A percentile compares a stretch with the other conserved stretches of the same genome.
phyloP scores from a whole-genome alignment of 1,140 invertebrate species.

The Lamellibrachia luymesi region DNA sequence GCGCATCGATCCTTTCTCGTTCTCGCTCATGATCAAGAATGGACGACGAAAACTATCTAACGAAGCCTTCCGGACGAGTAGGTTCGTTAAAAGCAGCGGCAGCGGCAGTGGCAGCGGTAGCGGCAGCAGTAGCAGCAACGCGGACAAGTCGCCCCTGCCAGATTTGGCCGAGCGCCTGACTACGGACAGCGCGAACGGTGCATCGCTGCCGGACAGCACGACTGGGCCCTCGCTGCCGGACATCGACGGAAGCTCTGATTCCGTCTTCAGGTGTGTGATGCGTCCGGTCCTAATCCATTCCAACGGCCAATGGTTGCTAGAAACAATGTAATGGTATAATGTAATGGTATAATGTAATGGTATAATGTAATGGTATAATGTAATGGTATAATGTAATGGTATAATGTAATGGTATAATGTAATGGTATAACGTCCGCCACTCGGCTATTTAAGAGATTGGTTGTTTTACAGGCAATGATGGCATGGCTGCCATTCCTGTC shows the following conservation, averaged over 20 bases:
- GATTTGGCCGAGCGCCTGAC: background rate
- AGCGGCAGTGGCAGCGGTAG: background rate
- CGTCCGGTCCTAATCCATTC: too few relatives aligned
- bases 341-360: too few relatives aligned
- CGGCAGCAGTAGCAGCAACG: background rate
- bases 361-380: too few relatives aligned
- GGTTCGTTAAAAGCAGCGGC: background rate
- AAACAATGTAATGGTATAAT: too few relatives aligned
- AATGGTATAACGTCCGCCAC: too few relatives aligned
- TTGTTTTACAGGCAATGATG: background rate
- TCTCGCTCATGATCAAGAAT: background rate
- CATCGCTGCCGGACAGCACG: background rate
- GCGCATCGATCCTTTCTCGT: background rate
- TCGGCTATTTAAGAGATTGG: background rate
- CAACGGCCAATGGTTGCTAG: background rate
- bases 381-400: too few relatives aligned
- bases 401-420: too few relatives aligned
- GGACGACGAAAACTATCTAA: background rate
- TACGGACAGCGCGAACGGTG: background rate
- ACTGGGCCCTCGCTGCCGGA: background rate
- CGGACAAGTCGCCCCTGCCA: background rate
- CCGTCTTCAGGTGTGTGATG: background rate
- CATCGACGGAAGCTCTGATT: background rate
- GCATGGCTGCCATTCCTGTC: background rate
- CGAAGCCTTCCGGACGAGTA: background rate